Base-by-base conservation (phyloP, 2,113 vertebrate genomes). In the Pipra filicauda region DNA sequence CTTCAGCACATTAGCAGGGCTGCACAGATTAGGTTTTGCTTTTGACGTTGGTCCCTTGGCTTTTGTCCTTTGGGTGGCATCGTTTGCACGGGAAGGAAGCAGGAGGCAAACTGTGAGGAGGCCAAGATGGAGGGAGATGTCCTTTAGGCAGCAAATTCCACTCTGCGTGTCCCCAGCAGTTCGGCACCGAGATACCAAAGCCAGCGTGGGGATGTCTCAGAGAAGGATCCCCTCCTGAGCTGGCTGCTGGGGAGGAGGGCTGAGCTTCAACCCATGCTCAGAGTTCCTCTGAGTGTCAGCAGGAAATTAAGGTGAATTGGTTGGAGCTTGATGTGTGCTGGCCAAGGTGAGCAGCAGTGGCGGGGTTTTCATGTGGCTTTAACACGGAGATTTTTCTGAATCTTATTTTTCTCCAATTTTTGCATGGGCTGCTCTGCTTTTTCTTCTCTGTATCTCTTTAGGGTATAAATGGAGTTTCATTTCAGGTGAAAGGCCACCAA, bases 141-240 rank as follows among this genome's bases (percentile, higher is more conserved):
- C 11, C 31, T 77, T 57, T 6, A 35, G 27, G 39, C 9, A 69
- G 64, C 33, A 83, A 62, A 33, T 61, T 9, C 78, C 2, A 1
- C 64, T 49, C 10, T 0, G 2, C 0, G 0, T 20, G 33, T 26
- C 31, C 74, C 49, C 35, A 21, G 39, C 0, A 1, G 37, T 35
- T 67, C 0, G 0, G 4, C 48, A n/a, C 70, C 4, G 41, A 74
- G 51, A 44, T 43, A 54, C 61, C 2, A 2, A 74, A 74, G 44
- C 2, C 31, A n/a, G 12, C 0, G 0, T 0, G 1, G 52, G 62
- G 37, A 44, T 0, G 1, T 35, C 66, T 67, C 4, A 0, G 52
- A 66, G 19, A 52, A 71, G 21, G 16, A 37, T 71, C 31, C 52
- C 6, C 24, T 72, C 48, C 72, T 33, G 33, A 73, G 58, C 30